A percentile compares a stretch with the other conserved stretches of the same genome.
phyloP scores from a whole-genome alignment of 2,888 invertebrate genomes.

The Standfussiana lucernea region DNA sequence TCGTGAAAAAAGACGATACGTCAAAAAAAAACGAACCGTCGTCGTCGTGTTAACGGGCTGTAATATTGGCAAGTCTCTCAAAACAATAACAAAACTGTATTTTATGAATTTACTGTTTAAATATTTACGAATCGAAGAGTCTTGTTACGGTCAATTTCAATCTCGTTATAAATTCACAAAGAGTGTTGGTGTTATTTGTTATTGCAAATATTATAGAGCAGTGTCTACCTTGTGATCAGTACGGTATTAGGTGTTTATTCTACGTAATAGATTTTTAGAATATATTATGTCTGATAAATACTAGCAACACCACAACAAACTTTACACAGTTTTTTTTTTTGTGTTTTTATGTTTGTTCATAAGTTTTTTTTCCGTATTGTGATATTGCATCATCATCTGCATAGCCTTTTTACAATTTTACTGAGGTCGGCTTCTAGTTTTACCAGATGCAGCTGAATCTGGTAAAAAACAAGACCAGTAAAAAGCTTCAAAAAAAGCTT shows the following conservation, averaged over 20 bases:
- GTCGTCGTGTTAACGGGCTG: too few species aligned
- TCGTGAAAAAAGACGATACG: too few species aligned
- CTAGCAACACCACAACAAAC: neutral
- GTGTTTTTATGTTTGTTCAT: neutral
- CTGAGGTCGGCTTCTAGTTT: too few species aligned
- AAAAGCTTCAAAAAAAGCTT: too few species aligned
- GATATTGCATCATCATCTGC: too few species aligned
- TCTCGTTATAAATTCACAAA: slow-evolving; percentile 58
- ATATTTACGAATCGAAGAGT: slow-evolving; percentile 30
- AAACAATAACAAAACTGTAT: slow-evolving; percentile 15
- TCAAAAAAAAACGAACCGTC: too few species aligned
- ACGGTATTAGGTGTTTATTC: slow-evolving; percentile 25
- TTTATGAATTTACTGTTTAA: slow-evolving; percentile 14
- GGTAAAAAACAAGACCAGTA: too few species aligned
- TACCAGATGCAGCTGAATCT: too few species aligned
- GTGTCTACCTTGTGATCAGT: slow-evolving; percentile 37
- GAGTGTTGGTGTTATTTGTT: slow-evolving; percentile 38
- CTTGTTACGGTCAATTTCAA: slow-evolving; percentile 18
- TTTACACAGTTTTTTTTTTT: neutral
- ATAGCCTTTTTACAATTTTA: too few species aligned
- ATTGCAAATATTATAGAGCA: slow-evolving; percentile 35
- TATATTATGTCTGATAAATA: slow-evolving; percentile 18
- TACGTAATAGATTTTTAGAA: slow-evolving; percentile 12
- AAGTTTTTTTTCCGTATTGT: neutral
- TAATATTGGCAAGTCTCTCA: slow-evolving; percentile 12